Percentiles rank a stretch among this genome's conserved stretches.
These are phyloP conservation scores for Mionectes macconnelli DNA, from an alignment of 2,113 vertebrate species.

Conservation along the genomic window DNA sequence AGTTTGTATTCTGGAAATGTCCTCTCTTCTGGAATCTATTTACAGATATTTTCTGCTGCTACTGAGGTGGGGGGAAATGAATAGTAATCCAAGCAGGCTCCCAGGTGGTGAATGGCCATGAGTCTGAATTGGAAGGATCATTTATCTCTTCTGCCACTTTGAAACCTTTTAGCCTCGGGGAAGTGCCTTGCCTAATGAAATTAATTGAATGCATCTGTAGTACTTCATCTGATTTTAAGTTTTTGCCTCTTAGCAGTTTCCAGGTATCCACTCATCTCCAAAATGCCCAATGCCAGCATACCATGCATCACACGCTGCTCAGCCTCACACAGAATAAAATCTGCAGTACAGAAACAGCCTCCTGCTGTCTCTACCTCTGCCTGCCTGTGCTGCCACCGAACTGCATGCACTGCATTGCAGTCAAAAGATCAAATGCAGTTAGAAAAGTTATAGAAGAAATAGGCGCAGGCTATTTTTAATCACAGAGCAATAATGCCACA, in stretches of 20 bases:
- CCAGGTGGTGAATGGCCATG: slow-evolving; percentile 2
- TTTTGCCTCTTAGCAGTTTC: neutral
- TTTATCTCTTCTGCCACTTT: slow-evolving; percentile 55
- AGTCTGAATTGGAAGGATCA: slow-evolving; percentile 57
- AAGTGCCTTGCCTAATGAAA: slow-evolving; percentile 55
- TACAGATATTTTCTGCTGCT: neutral
- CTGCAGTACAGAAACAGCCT: neutral
- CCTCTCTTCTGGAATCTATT: slow-evolving; percentile 22
- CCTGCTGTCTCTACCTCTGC: neutral
- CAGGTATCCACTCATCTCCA: neutral
- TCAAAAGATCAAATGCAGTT: neutral
- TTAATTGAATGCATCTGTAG: slow-evolving; percentile 49
- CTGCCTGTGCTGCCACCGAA: neutral
- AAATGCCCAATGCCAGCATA: neutral
- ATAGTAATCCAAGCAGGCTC: slow-evolving; percentile 44
- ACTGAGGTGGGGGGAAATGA: neutral
- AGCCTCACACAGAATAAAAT: neutral
- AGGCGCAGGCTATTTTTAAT: neutral
- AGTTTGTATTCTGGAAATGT: slow-evolving; percentile 39
- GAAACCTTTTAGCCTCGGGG: slow-evolving; percentile 47
- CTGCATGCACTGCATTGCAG: neutral
- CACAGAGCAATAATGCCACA: fast-evolving
- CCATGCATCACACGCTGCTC: fast-evolving
- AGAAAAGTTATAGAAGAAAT: neutral
- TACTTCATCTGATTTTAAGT: slow-evolving; percentile 38